Conservation (phyloP, 2,797 vertebrate genomes). For the Ambastaia sidthimunki region DNA sequence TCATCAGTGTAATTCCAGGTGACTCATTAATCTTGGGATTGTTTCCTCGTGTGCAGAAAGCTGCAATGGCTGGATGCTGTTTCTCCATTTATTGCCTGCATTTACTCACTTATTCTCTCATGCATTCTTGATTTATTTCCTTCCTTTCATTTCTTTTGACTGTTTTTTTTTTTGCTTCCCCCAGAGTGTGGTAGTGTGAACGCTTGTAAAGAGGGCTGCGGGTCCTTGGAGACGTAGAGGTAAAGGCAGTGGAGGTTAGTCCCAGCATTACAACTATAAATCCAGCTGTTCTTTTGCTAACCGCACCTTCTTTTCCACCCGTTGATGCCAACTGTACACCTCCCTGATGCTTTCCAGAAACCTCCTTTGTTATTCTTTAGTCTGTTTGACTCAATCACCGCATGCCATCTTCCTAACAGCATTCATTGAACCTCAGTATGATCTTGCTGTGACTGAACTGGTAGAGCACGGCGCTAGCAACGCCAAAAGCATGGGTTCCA, state of each 20-base stretch:
- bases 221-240: conserved; percentile 73
- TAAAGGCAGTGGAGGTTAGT: conserved; percentile 80
- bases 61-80: conserved; percentile 70
- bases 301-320: conserved; percentile 43
- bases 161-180: conserved; percentile 64
- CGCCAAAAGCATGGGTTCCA: background rate
- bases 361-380: conserved; percentile 24
- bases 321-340: conserved; percentile 9
- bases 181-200: conserved; percentile 78
- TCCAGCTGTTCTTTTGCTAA: conserved; percentile 58
- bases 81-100: conserved; percentile 76
- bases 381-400: conserved; percentile 9
- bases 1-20: conserved; percentile 52
- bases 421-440: background rate
- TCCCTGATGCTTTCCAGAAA: conserved; percentile 28
- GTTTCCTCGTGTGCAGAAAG: conserved; percentile 65
- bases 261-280: conserved; percentile 60
- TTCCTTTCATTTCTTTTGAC: conserved; percentile 58
- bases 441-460: background rate
- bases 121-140: conserved; percentile 52
- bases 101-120: conserved; percentile 69
- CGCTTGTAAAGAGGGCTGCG: conserved; percentile 73
- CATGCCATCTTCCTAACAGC: background rate
- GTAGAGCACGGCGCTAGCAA: background rate
- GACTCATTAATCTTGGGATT: conserved; percentile 59